Base-by-base conservation (phyloP, 2,113 vertebrate species). In the Gallinago undulata region DNA sequence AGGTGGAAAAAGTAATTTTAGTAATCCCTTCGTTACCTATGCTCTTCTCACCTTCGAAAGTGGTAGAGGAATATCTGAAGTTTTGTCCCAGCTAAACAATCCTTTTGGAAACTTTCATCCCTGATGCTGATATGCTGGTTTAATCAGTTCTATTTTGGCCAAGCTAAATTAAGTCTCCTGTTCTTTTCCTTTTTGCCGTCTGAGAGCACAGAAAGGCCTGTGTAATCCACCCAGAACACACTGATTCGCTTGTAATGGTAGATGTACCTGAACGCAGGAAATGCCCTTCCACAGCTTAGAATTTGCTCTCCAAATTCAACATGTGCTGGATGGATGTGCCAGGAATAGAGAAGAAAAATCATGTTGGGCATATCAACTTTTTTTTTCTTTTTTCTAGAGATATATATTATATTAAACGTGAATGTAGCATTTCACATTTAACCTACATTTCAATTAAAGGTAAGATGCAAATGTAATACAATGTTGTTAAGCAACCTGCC, bases 1-100 rank as follows among this genome's bases (percentile, higher is more conserved):
- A 92, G 47, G 57, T 80, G 31, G 85, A 87, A 93, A 90, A 96
- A 94, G 73, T 59, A 69, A 84, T 92, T 96, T 91, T 35, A 90
- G 75, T 62, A 95, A 94, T 90, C 87, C 78, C 43, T 93, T 87
- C 63, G 23, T 85, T 84, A 68, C 70, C 48, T 84, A 51, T 21
- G 11, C 79, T 92, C 50, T 77, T 90, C 63, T 78, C 67, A 95
- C 51, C 53, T 84, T 37, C 53, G 69, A 83, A 79, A 50, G 27
- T 3, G 27, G 28, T 6, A 59, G 14, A 75, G 3, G 4, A 84
- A 51, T 19, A 4, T n/a, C 73, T 50, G 8, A 84, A 73, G 60
- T 74, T 95, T 72, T 88, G 60, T 47, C 59, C 27, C 53, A 85
- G 66, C 57, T 84, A 57, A 91, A 80, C 37, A 90, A 64, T 63